These are phyloP conservation scores for Hoplias malabaricus DNA, from an alignment of 2,113 vertebrate species.

Conservation along the genomic window DNA sequence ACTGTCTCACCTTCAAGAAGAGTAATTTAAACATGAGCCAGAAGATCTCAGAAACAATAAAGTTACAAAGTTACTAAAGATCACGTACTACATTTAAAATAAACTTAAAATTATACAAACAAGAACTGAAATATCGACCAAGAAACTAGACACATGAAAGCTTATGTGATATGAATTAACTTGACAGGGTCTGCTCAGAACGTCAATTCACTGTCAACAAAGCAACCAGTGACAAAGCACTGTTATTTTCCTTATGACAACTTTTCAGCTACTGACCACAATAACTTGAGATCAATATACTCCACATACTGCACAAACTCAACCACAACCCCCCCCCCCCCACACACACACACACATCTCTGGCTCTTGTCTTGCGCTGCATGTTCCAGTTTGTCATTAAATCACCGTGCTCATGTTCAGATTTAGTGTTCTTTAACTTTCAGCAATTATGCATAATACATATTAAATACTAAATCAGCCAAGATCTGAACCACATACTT, in stretches of 20 bases:
- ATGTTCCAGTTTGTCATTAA: background rate
- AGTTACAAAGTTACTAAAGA: background rate
- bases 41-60: background rate
- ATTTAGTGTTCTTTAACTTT: background rate
- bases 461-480: too few species aligned
- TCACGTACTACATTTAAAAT: background rate
- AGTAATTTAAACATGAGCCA: background rate
- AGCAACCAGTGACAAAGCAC: background rate
- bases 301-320: background rate
- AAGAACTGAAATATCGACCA: too few species aligned
- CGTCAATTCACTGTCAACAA: background rate
- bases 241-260: background rate
- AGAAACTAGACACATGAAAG: too few species aligned
- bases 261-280: slow-evolving; percentile 19
- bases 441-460: background rate
- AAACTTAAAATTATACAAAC: background rate
- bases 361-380: background rate
- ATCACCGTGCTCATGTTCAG: background rate
- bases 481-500: too few species aligned
- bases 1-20: background rate
- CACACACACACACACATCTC: slow-evolving; percentile 9
- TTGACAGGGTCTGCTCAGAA: background rate
- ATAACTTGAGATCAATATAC: background rate
- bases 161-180: background rate
- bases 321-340: slow-evolving; percentile 18